These are phyloP conservation scores for Pristionchus fissidentatus DNA, from an alignment of 2,888 invertebrate species.

Conservation along the genomic window DNA sequence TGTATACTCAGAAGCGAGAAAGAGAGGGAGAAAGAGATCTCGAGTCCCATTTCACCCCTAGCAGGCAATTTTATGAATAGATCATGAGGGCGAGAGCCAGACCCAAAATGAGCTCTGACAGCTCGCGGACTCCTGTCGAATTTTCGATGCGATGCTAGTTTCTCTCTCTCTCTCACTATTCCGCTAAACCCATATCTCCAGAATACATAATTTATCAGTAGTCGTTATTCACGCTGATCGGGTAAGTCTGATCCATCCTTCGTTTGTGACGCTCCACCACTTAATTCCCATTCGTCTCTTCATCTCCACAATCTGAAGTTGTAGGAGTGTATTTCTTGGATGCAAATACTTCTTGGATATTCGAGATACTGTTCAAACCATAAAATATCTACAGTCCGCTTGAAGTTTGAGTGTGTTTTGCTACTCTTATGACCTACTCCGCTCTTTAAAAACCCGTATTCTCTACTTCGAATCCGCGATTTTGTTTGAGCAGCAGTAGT, in stretches of 20 bases:
- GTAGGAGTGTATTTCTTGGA: too few species aligned
- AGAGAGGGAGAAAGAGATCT: background rate
- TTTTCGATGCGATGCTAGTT: background rate
- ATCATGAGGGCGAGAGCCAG: background rate
- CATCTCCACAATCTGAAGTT: too few species aligned
- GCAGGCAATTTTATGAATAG: slow-evolving; percentile 34
- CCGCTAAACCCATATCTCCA: too few species aligned
- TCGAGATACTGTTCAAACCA: too few species aligned
- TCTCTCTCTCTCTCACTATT: background rate
- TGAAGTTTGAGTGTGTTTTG: too few species aligned
- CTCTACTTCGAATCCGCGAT: too few species aligned
- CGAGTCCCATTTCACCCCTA: slow-evolving; percentile 7
- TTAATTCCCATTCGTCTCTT: background rate
- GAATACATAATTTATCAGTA: too few species aligned
- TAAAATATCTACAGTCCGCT: too few species aligned
- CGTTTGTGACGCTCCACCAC: background rate
- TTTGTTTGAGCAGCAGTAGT: too few species aligned
- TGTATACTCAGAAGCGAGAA: background rate
- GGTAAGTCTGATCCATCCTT: background rate
- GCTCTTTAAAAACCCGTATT: too few species aligned
- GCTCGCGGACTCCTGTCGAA: background rate
- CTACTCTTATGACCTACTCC: too few species aligned
- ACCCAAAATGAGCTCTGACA: background rate
- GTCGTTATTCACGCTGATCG: background rate
- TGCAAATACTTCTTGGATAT: too few species aligned